Percentiles rank a stretch among this genome's conserved stretches.
These are phyloP conservation scores for Nothocercus nigrocapillus DNA, from an alignment of 2,113 vertebrate species.

Conservation along the genomic window DNA sequence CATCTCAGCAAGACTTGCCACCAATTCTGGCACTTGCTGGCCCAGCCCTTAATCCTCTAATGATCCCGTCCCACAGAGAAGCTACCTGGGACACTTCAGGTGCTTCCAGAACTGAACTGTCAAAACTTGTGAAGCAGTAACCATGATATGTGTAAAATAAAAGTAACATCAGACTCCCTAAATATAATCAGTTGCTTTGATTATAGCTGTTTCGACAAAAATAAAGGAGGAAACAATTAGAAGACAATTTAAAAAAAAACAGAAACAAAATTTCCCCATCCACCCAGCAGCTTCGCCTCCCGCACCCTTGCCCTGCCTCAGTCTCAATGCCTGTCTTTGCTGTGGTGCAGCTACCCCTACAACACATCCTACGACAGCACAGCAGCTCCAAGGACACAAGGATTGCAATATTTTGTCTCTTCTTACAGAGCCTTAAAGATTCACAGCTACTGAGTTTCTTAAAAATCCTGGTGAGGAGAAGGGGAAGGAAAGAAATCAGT, in stretches of 20 bases:
- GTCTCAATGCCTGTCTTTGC: not conserved
- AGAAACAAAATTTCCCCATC: not conserved
- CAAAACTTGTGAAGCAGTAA: not conserved
- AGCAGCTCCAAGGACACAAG: not conserved
- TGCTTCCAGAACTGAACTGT: not conserved
- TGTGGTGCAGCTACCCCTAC: not conserved
- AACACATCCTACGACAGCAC: not conserved
- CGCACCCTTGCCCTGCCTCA: not conserved
- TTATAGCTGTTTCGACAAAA: not conserved
- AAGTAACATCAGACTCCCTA: not conserved
- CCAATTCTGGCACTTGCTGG: not conserved
- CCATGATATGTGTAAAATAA: not conserved
- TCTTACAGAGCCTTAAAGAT: not conserved
- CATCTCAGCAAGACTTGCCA: not conserved
- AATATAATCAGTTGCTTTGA: not conserved
- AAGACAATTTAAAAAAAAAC: not conserved
- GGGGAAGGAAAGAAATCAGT: not conserved
- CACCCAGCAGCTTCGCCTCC: not conserved
- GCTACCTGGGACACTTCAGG: not conserved
- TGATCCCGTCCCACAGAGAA: not conserved
- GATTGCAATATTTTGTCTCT: not conserved
- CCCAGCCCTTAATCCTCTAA: conserved; percentile 29
- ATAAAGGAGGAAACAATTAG: not conserved
- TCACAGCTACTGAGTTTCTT: not conserved
- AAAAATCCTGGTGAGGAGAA: not conserved